A percentile compares a stretch with the other conserved stretches of the same genome.
Evolutionary conservation across 2,888 invertebrate genomes (phyloP).

Genomic region (Metellina segmentata): DNA sequence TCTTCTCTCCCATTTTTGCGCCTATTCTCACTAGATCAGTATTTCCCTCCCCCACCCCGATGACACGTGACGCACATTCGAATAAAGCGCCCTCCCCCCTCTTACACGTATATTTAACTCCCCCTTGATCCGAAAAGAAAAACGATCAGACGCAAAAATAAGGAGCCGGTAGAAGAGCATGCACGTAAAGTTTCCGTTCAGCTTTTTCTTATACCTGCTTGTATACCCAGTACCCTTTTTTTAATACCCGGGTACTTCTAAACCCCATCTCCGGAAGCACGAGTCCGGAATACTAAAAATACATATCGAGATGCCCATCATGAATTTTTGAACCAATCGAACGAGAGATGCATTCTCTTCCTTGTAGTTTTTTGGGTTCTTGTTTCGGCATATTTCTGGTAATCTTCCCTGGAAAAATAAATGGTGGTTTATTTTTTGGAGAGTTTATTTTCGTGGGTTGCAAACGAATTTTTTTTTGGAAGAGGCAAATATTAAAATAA

Average conservation of each 20-base stretch:
- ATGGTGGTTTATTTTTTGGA: neutral
- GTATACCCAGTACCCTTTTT: constrained; percentile 10
- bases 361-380: neutral
- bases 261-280: constrained; percentile 19
- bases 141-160: neutral
- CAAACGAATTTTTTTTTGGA: neutral
- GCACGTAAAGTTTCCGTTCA: neutral
- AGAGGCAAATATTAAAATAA: neutral
- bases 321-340: constrained; percentile 52
- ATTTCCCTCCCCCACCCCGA: constrained; percentile 12
- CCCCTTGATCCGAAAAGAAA: neutral
- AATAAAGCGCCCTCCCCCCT: constrained; percentile 17
- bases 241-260: constrained; percentile 26
- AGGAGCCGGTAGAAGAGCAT: neutral
- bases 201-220: neutral
- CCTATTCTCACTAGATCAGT: constrained; percentile 37
- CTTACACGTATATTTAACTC: neutral
- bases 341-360: neutral
- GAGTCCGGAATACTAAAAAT: constrained; percentile 47
- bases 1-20: constrained; percentile 14
- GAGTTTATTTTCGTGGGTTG: neutral
- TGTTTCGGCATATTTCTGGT: neutral
- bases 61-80: constrained; percentile 39
- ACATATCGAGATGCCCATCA: constrained; percentile 33
- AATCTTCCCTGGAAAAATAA: neutral